Conservation (phyloP, 1,140 invertebrate genomes). For the Sitobion miscanthi region DNA sequence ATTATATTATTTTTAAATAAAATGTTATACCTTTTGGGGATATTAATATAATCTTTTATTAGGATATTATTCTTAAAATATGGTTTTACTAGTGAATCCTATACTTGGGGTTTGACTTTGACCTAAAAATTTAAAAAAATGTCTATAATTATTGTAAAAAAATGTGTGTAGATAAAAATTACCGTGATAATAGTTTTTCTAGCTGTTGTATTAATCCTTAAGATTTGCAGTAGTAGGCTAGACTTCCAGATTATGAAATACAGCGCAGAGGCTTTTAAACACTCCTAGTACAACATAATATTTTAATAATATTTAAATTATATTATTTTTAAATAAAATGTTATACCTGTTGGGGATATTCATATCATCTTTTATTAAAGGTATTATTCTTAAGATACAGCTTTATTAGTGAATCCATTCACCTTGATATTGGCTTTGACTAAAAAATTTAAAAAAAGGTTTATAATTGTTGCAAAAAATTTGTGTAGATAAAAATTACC, state of each 20-base stretch:
- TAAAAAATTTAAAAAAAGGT: constrained; percentile 56
- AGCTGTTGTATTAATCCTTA: too few relatives aligned
- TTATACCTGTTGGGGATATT: too few relatives aligned
- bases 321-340: too few relatives aligned
- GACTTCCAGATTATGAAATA: constrained; percentile 68
- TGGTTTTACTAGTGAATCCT: constrained; percentile 74
- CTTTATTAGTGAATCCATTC: constrained; percentile 83
- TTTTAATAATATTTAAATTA: too few relatives aligned
- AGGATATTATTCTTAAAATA: constrained; percentile 66
- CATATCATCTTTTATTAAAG: too few relatives aligned
- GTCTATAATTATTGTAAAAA: too few relatives aligned
- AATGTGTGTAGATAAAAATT: too few relatives aligned
- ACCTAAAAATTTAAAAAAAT: too few relatives aligned
- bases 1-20: not conserved
- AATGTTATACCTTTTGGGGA: constrained; percentile 15
- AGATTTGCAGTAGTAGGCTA: constrained; percentile 64
- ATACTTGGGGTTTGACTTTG: too few relatives aligned
- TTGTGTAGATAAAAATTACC: not conserved
- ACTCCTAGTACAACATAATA: too few relatives aligned
- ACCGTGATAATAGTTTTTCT: too few relatives aligned
- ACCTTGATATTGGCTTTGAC: constrained; percentile 72
- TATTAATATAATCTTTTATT: constrained; percentile 68
- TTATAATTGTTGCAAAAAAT: not conserved
- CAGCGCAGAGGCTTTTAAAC: too few relatives aligned
- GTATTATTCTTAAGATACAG: constrained; percentile 76